A percentile compares a stretch with the other conserved stretches of the same genome.
These are phyloP conservation scores for Oxycera nigricornis DNA, from an alignment of 2,888 invertebrate genomes.

Conservation along the genomic window DNA sequence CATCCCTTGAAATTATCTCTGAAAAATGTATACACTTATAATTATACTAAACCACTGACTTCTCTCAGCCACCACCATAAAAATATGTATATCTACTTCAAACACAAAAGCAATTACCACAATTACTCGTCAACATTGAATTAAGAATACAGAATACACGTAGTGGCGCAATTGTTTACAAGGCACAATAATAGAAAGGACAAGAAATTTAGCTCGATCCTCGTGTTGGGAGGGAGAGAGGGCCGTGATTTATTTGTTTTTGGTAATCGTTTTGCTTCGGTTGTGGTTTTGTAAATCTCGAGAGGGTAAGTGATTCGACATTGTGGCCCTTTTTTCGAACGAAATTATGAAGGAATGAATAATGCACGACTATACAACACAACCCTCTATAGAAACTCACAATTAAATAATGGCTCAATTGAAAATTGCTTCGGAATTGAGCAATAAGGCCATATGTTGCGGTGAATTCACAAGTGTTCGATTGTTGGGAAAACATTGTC, in stretches of 20 bases:
- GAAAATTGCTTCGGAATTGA: slow-evolving; percentile 31
- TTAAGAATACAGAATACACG: slow-evolving; percentile 4
- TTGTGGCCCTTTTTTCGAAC: too few species aligned
- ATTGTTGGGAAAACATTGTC: background rate
- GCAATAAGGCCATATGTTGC: slow-evolving; percentile 37
- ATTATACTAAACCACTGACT: too few species aligned
- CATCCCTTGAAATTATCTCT: too few species aligned
- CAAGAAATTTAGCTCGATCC: background rate
- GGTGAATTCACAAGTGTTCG: slow-evolving; percentile 18
- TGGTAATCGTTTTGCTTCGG: background rate
- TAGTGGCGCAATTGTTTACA: background rate
- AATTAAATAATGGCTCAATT: slow-evolving; percentile 38
- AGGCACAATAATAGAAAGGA: background rate
- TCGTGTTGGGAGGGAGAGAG: background rate
- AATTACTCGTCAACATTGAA: slow-evolving; percentile 16
- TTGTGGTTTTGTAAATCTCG: slow-evolving; percentile 12
- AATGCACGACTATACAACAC: background rate
- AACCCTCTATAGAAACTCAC: slow-evolving; percentile 17
- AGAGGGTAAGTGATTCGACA: background rate
- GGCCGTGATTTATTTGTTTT: slow-evolving; percentile 36
- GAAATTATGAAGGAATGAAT: background rate
- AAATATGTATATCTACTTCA: background rate
- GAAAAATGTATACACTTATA: too few species aligned
- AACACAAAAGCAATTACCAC: slow-evolving; percentile 26
- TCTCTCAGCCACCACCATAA: too few species aligned